Percentiles rank a stretch among this genome's conserved stretches.
Conservation (phyloP, 2,888 invertebrate species). For the Scelioninae gen. 1 region DNA sequence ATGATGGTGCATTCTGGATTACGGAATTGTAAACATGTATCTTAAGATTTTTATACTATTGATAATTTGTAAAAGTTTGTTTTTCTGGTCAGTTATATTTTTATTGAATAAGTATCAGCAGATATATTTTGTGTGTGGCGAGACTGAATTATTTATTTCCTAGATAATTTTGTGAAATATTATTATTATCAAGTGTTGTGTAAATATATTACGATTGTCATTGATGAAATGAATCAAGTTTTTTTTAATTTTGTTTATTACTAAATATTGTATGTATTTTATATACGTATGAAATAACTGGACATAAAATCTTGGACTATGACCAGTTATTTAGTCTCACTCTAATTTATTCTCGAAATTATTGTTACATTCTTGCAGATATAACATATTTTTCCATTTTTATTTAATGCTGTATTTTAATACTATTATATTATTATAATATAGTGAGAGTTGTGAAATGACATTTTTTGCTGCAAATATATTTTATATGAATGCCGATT, state of each 20-base stretch:
- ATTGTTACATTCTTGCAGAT: slow-evolving; percentile 11
- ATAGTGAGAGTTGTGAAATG: slow-evolving; percentile 6
- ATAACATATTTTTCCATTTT: slow-evolving; percentile 3
- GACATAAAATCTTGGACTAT: not conserved
- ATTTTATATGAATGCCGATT: slow-evolving; percentile 11
- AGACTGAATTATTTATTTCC: slow-evolving; percentile 51
- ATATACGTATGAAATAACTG: not conserved
- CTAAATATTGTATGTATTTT: slow-evolving; percentile 17
- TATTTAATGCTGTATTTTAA: slow-evolving; percentile 28
- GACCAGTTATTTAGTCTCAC: slow-evolving; percentile 8
- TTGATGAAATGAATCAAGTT: slow-evolving; percentile 15
- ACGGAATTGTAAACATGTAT: slow-evolving; percentile 3
- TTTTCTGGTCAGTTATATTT: slow-evolving; percentile 22
- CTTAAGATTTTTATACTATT: slow-evolving; percentile 9
- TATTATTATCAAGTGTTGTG: slow-evolving; percentile 20
- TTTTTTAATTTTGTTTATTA: slow-evolving; percentile 7
- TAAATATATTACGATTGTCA: slow-evolving; percentile 33
- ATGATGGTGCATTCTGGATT: slow-evolving; percentile 13
- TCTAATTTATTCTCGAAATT: not conserved
- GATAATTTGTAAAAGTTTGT: slow-evolving; percentile 3
- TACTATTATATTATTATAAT: slow-evolving; percentile 25
- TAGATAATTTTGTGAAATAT: not conserved
- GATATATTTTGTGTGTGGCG: slow-evolving; percentile 19
- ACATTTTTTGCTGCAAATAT: not conserved
- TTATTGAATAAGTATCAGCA: slow-evolving; percentile 28